Evolutionary conservation across 1,140 invertebrate species (phyloP), one percentile per base, ranked within the genome.

Genomic region (Paramacrobiotus metropolitanus): DNA sequence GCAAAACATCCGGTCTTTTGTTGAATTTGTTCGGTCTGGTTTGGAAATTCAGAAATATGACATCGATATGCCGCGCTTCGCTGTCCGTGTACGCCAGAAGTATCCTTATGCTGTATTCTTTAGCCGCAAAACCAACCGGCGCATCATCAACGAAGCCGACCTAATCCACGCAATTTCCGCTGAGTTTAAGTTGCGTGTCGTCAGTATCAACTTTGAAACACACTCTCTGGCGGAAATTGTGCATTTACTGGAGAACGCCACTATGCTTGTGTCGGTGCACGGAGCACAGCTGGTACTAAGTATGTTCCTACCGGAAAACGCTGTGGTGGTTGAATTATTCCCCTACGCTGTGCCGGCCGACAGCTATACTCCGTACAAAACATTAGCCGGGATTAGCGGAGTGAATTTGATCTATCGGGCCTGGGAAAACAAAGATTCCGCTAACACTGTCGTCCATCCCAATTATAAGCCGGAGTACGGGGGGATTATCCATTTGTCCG

Each of bases 281-380:
- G 72, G 73, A 21, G 68, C 73, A 18, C 66, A 66, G 30, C 65
- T 72, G 63, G 66, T 70, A 48, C 64, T 73, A 18, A 62, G 68
- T 9, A 31, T 74, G 29, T 73, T 74, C 63, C 31, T 73, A 29
- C 45, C 59, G 29, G 55, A 61, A 28, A 55, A 61, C 63, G 63
- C 70, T 31, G 31, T 61, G 30, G 44, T 73, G 21, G 59, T 74
- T 21, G 73, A 74, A 64, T 30, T 74, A 20, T 74, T 74, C 65
- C 73, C 73, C 1, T 73, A 65, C 66, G 72, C 65, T n/a, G 70
- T 79, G 29, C 68, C 70, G 61, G 69, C 75, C 24, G 60, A 67
- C 20, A 65, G 73, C 62, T 77, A 77, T 29, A 76, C 76, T 21
- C 74, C 75, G 31, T 74, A 76, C 60, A 72, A 70, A 65, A 74